Base-by-base conservation (phyloP, 2,113 vertebrate species). In the Callorhinus ursinus region DNA sequence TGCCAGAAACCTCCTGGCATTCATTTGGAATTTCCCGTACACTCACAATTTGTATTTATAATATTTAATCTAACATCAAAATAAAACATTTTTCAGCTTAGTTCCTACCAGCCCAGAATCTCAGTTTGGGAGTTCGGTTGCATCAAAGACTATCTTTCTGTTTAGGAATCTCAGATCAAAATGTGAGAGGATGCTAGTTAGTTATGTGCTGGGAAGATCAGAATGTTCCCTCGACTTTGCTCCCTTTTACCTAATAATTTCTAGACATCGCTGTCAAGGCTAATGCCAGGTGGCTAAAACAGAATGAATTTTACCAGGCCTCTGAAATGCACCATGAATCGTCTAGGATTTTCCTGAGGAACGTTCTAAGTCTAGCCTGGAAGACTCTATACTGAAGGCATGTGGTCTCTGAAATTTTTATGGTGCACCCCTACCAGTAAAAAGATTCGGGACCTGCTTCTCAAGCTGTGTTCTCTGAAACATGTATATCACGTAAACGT, bases 41-140 rank as follows among this genome's bases (percentile, higher is more conserved):
- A 86, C 88, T 94, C 76, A 83, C 94, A 92, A 97, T 92, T 97
- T 36, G 80, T 97, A 96, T 97, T 97, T 97, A 97, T 98, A 96
- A 96, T 97, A 96, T 96, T 97, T 97, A 97, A 98, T 95, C 90
- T 93, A 94, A 92, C 55, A 88, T 97, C 87, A 96, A 96, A 96
- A 96, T 96, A 96, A 93, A 97, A 69, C 92, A 94, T 96, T 90
- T 90, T 97, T 97, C 57, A 96, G 33, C 81, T 63, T n/a, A 74
- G 88, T 79, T 95, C 71, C 53, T 94, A 55, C 57, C 92, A 79
- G 92, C 87, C 86, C 77, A 84, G 93, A 79, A 53, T 84, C 57
- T 97, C 53, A 69, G 28, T 92, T 69, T 95, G 21, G 84, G 21
- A 72, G 18, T 77, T 82, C 74, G 88, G 55, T 49, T 85, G 36